Conservation (phyloP, 2,888 invertebrate species). For the Oligia strigilis region DNA sequence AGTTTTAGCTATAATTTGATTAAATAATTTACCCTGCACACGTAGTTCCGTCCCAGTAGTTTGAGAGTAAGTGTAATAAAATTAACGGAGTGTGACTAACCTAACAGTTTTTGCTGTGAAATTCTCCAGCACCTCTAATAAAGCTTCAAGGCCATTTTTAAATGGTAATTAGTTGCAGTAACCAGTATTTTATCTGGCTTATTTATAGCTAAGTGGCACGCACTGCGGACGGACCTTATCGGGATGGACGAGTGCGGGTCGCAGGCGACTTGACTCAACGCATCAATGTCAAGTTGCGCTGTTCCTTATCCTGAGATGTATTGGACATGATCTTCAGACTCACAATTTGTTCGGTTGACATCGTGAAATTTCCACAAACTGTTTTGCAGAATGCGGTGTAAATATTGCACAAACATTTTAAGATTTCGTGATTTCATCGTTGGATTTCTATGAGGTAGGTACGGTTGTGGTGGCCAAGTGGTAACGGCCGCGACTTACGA, state of each 20-base stretch:
- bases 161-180: conserved; percentile 72
- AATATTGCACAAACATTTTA: neutral
- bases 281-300: conserved; percentile 73
- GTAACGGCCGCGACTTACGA: too few relatives aligned
- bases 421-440: conserved; percentile 4
- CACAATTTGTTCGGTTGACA: conserved; percentile 11
- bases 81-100: conserved; percentile 63
- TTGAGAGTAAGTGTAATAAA: conserved; percentile 52
- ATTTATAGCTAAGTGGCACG: conserved; percentile 77
- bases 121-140: conserved; percentile 62
- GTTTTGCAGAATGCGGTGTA: neutral
- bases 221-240: conserved; percentile 74
- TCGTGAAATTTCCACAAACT: neutral
- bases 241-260: conserved; percentile 65
- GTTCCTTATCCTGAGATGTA: conserved; percentile 61
- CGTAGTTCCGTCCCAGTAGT: conserved; percentile 38
- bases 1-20: conserved; percentile 39
- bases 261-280: conserved; percentile 59
- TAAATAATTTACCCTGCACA: conserved; percentile 35
- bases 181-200: conserved; percentile 71
- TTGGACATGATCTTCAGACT: conserved; percentile 53
- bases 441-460: conserved; percentile 6
- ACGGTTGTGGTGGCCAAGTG: too few relatives aligned
- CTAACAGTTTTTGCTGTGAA: conserved; percentile 59
- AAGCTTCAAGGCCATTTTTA: conserved; percentile 69